Base-by-base conservation (phyloP, 1,140 invertebrate genomes). In the Hermetia illucens region DNA sequence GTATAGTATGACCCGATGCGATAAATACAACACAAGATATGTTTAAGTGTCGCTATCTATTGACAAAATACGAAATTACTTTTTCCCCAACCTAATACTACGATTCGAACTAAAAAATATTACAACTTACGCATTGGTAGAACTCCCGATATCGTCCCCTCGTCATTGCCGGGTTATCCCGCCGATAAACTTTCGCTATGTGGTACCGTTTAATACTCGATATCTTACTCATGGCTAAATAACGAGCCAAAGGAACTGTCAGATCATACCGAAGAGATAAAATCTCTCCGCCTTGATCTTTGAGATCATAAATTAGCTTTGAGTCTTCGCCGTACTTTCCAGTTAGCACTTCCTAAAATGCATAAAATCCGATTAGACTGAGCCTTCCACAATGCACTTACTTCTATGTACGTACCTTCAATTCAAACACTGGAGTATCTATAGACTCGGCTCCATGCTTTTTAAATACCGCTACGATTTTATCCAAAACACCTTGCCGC, bases 311-410 rank as follows among this genome's bases (percentile, higher is more conserved):
- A 35, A 99, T 98, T 0, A 99, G 65, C 61, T 99, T 99, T 0
- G 93, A 91, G 64, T 99, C 96, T 68, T 98, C 95, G 3, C 96
- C 96, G 72, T 99, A 99, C 69, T 99, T 99, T 31, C 93, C 95
- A 32, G 92, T 96, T 21, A 99, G 67, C 4, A 97, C 90, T 68
- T 98, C 94, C 82, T 94, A 53, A 38, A 65, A 63, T 57, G 47
- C 35, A 44, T 34, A 27, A 44, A 30, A 21, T 6, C 8, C 21
- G 18, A n/a, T n/a, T n/a, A n/a, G n/a, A n/a, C n/a, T n/a, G n/a
- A n/a, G n/a, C n/a, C n/a, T n/a, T n/a, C n/a, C 21, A 20, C 8
- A 36, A 36, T 9, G 34, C 17, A 31, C 13, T 30, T 16, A 10
- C 16, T 20, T 13, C 17, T 32, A 20, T 36, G 10, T 33, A 44